Conservation (phyloP, 2,888 invertebrate genomes). For the Brachyptera putata region DNA sequence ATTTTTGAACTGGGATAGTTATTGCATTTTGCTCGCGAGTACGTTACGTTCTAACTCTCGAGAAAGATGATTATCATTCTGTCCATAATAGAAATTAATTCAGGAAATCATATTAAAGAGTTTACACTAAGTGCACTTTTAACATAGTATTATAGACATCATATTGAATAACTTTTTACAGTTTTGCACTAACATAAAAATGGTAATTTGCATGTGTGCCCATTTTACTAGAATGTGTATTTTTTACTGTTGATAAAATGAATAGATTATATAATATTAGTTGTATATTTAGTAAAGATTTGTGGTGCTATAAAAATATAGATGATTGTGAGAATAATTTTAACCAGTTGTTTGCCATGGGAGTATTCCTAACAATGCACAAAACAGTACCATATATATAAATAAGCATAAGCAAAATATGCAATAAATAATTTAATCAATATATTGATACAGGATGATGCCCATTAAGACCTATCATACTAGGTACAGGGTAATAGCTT, state of each 20-base stretch:
- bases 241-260: neutral
- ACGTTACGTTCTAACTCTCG: too few species aligned
- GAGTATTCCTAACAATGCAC: neutral
- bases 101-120: too few species aligned
- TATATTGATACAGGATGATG: too few species aligned
- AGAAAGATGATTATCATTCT: too few species aligned
- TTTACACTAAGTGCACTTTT: conserved; percentile 11
- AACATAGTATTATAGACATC: neutral
- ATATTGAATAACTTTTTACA: conserved; percentile 9
- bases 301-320: neutral
- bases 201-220: too few species aligned
- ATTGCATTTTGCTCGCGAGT: too few species aligned
- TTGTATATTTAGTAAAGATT: neutral
- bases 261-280: neutral
- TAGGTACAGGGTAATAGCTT: too few species aligned
- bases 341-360: neutral
- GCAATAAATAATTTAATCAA: too few species aligned
- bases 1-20: too few species aligned
- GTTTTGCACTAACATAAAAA: conserved; percentile 15
- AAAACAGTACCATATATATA: neutral
- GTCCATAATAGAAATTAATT: neutral
- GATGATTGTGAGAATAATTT: neutral
- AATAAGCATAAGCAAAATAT: too few species aligned
- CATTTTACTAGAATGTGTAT: neutral
- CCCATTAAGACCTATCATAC: too few species aligned